phyloP scores from a whole-genome alignment of 1,140 invertebrate genomes.

The Daktulosphaira vitifoliae region DNA sequence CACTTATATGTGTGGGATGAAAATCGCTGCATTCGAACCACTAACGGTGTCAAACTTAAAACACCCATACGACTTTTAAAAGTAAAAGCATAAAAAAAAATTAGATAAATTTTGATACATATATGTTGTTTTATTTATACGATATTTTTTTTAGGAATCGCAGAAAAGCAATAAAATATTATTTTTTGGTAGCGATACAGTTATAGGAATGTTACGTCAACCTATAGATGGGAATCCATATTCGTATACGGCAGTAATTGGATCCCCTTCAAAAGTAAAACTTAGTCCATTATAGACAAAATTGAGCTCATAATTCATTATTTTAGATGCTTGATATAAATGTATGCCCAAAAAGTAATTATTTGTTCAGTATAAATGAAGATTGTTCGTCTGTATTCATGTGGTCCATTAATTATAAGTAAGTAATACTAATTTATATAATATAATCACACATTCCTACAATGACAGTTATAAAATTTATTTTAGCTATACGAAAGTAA shows the following conservation, averaged over 20 bases:
- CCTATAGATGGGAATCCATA: background rate
- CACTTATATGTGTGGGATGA: constrained; percentile 1
- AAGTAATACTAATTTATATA: background rate
- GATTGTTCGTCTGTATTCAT: background rate
- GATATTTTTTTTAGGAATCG: background rate
- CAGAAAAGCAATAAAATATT: background rate
- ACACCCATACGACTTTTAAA: background rate
- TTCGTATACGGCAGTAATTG: background rate
- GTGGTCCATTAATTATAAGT: background rate
- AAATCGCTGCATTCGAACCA: background rate
- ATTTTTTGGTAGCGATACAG: background rate
- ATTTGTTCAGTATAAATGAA: background rate
- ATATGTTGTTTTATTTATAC: no score
- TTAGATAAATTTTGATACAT: no score
- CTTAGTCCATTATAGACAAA: no score
- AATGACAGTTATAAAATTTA: no score
- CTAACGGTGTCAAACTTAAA: background rate
- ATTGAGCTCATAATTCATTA: no score
- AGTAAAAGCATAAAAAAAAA: constrained; percentile 1
- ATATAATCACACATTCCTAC: no score
- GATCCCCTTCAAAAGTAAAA: background rate
- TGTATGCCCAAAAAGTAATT: background rate
- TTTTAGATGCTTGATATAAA: background rate
- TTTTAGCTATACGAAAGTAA: no score
- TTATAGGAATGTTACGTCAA: background rate